Percentiles rank a stretch among this genome's conserved stretches.
Evolutionary conservation across 35 echinoderm and acorn worm species (phyloP).

Genomic region (Ophiothrix spiculata): DNA sequence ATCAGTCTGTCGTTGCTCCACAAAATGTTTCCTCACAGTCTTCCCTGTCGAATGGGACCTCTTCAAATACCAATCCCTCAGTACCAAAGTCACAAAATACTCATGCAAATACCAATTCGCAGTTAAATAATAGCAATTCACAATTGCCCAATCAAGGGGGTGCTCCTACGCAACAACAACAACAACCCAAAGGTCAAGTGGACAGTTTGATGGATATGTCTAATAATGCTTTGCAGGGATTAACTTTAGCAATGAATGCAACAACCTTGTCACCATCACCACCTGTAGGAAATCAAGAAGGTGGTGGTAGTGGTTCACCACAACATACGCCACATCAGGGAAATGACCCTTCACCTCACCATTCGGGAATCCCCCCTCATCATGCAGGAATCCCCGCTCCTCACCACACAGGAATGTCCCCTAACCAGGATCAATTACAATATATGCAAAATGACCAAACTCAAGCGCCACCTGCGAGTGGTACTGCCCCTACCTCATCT

Average conservation of each 20-base stretch:
- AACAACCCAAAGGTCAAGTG: neutral
- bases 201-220: neutral
- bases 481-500: too few relatives aligned
- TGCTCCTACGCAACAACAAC: neutral
- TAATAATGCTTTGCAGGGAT: neutral
- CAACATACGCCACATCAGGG: neutral
- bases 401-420: neutral
- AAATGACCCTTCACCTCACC: neutral
- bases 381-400: conserved; percentile 6
- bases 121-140: conserved; percentile 35
- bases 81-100: conserved; percentile 9
- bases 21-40: neutral
- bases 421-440: neutral
- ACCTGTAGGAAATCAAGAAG: neutral
- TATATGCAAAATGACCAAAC: too few relatives aligned
- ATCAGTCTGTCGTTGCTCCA: too few relatives aligned
- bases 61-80: neutral
- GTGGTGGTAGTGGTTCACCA: neutral
- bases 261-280: neutral
- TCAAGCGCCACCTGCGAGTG: too few relatives aligned
- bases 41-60: neutral
- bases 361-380: neutral
- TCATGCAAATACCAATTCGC: neutral
- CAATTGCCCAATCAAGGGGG: conserved; percentile 1
- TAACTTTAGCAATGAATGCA: neutral